Conservation (phyloP, 2,113 vertebrate species). For the Pionites leucogaster region DNA sequence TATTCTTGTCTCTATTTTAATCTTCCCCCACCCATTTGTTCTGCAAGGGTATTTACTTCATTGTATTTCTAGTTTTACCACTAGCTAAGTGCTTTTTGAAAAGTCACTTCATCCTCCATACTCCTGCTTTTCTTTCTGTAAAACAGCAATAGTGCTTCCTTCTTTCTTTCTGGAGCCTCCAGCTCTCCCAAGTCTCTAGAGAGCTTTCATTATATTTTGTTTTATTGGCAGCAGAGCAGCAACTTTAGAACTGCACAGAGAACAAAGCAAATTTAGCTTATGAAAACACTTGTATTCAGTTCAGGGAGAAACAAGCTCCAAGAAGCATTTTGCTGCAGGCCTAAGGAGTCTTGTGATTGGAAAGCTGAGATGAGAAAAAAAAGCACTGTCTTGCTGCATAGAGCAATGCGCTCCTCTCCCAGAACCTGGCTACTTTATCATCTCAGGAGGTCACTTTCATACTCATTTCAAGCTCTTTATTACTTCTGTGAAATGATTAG, state of each 20-base stretch:
- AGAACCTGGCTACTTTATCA: not conserved
- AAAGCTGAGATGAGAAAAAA: not conserved
- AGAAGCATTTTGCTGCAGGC: not conserved
- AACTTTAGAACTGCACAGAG: not conserved
- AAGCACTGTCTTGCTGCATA: not conserved
- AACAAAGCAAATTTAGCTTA: conserved; percentile 7
- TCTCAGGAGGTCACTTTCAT: not conserved
- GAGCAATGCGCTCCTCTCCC: not conserved
- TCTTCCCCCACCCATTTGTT: not conserved
- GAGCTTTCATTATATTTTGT: conserved; percentile 12
- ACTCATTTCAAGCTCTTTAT: not conserved
- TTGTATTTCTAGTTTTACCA: not conserved
- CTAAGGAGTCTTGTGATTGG: not conserved
- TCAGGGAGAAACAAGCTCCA: not conserved
- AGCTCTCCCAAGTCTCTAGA: not conserved
- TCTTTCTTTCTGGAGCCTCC: not conserved
- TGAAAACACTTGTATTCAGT: not conserved
- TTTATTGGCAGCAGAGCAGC: not conserved
- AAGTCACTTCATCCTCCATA: not conserved
- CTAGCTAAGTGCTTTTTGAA: not conserved
- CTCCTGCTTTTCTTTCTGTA: not conserved
- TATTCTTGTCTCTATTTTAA: not conserved
- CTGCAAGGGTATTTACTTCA: not conserved
- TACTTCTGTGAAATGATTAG: not conserved
- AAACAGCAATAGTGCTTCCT: not conserved